Percentiles rank a stretch among this genome's conserved stretches.
Conservation (phyloP, 37 sponge, comb jelly and placozoan genomes). For the Spongia lamella region DNA sequence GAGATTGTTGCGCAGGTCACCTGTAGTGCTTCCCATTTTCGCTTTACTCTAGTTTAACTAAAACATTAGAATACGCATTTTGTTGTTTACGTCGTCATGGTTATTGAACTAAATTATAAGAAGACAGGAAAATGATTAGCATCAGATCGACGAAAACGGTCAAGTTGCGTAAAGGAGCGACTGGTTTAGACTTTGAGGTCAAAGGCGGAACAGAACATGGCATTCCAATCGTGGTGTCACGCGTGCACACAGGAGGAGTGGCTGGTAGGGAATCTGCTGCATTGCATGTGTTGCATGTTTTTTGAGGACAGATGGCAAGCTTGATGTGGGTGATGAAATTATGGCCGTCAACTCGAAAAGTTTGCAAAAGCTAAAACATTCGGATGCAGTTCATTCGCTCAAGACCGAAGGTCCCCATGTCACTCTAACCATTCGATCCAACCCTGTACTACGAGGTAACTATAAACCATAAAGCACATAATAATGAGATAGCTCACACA, state of each 20-base stretch:
- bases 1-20: conserved; percentile 78
- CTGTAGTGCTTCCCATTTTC: conserved; percentile 39
- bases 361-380: conserved; percentile 48
- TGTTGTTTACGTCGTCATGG: not conserved
- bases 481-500: too few species aligned
- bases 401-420: conserved; percentile 39
- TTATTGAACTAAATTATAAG: not conserved
- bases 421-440: conserved; percentile 27
- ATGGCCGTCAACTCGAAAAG: conserved; percentile 55
- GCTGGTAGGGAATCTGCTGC: conserved; percentile 33
- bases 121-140: conserved; percentile 30
- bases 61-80: not conserved
- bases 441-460: conserved; percentile 44
- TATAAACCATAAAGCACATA: too few species aligned
- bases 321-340: conserved; percentile 73
- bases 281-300: too few species aligned
- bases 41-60: not conserved
- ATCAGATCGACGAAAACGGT: conserved; percentile 31
- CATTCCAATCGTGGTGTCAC: conserved; percentile 67
- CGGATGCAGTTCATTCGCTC: conserved; percentile 39
- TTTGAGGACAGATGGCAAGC: conserved; percentile 15
- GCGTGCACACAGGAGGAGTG: conserved; percentile 51
- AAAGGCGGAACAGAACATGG: conserved; percentile 85
- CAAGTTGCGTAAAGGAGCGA: conserved; percentile 37
- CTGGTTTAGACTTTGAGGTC: conserved; percentile 72